Evolutionary conservation across 2,888 invertebrate species (phyloP).

Genomic region (Fragum fragum): DNA sequence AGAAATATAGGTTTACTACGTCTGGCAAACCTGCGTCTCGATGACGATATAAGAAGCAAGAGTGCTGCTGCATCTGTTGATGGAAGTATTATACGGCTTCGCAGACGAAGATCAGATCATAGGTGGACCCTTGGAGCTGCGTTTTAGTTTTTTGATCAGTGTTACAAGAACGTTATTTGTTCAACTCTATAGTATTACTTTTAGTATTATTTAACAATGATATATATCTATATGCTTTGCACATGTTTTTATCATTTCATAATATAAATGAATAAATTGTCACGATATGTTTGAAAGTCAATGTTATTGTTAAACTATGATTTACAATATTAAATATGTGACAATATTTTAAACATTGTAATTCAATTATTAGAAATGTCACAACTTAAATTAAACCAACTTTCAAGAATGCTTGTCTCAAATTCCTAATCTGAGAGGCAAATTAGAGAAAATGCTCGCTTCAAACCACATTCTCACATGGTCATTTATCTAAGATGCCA

Average conservation of each 20-base stretch:
- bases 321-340: neutral
- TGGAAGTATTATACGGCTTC: slow-evolving; percentile 82
- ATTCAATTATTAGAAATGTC: too few species aligned
- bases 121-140: slow-evolving; percentile 84
- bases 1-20: slow-evolving; percentile 85
- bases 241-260: slow-evolving; percentile 20
- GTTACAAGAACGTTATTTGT: slow-evolving; percentile 19
- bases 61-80: slow-evolving; percentile 81
- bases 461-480: too few species aligned
- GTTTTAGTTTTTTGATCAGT: slow-evolving; percentile 67
- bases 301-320: neutral
- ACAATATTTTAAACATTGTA: neutral
- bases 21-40: slow-evolving; percentile 80
- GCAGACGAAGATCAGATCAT: slow-evolving; percentile 84
- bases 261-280: neutral
- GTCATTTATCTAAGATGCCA: too few species aligned
- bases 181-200: slow-evolving; percentile 27
- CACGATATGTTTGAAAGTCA: neutral
- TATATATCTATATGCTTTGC: slow-evolving; percentile 15
- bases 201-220: neutral
- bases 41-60: slow-evolving; percentile 84
- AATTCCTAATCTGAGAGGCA: too few species aligned
- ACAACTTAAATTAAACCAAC: too few species aligned
- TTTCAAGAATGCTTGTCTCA: too few species aligned
- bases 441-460: too few species aligned